Evolutionary conservation across 2,888 invertebrate genomes (phyloP).

Genomic region (Aleiodes leptofemur): DNA sequence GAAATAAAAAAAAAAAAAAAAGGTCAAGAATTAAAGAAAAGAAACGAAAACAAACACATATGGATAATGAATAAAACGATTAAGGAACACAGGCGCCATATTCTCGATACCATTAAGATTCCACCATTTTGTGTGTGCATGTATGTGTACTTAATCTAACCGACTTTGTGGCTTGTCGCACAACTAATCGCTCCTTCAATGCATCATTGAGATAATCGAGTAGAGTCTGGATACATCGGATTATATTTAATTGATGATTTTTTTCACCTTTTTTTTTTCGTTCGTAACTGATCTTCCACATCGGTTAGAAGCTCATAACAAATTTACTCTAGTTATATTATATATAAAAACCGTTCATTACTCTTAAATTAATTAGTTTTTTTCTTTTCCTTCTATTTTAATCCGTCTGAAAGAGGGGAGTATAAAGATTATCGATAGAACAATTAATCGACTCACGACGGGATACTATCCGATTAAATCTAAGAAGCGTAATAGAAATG

Average conservation of each 20-base stretch:
- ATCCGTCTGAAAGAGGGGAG: not conserved
- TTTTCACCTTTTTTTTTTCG: not conserved
- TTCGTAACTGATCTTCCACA: not conserved
- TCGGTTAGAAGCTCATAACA: slow-evolving; percentile 9
- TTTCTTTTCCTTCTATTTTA: not conserved
- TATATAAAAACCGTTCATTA: slow-evolving; percentile 16
- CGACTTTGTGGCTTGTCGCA: slow-evolving; percentile 21
- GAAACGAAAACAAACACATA: not conserved
- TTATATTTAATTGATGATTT: slow-evolving; percentile 31
- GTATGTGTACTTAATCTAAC: slow-evolving; percentile 1
- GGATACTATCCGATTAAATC: slow-evolving; percentile 42
- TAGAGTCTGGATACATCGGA: not conserved
- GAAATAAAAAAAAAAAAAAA: too few species aligned
- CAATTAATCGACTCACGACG: slow-evolving; percentile 41
- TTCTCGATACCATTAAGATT: not conserved
- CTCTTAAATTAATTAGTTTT: not conserved
- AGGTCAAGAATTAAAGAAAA: too few species aligned
- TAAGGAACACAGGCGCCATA: slow-evolving; percentile 24
- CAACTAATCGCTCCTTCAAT: slow-evolving; percentile 23
- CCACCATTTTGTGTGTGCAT: slow-evolving; percentile 8
- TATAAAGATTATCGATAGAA: slow-evolving; percentile 35
- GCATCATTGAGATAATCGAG: slow-evolving; percentile 34
- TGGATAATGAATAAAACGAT: slow-evolving; percentile 17
- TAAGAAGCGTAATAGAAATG: slow-evolving; percentile 59
- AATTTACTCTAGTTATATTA: slow-evolving; percentile 28